These are phyloP conservation scores for Palythoa heliodiscus DNA, from an alignment of 92 coral and sea anemone genomes.

Conservation along the genomic window DNA sequence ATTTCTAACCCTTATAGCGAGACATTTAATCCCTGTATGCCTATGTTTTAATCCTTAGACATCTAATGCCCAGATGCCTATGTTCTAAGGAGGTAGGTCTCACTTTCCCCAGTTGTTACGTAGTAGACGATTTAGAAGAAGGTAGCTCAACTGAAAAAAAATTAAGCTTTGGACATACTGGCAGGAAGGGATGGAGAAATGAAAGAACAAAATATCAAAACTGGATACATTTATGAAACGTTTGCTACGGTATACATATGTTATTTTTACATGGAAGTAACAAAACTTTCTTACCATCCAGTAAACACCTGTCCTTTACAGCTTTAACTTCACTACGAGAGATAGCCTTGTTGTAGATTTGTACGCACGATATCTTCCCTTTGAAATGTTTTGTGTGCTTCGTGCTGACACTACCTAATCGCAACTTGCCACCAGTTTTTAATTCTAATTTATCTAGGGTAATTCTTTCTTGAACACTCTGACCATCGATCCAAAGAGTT, in stretches of 20 bases:
- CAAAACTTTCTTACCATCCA: conserved; percentile 38
- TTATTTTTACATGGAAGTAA: neutral
- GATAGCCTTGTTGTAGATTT: conserved; percentile 71
- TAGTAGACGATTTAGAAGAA: too few relatives aligned
- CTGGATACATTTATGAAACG: neutral
- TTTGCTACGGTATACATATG: neutral
- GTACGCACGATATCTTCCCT: conserved; percentile 79
- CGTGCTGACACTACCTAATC: conserved; percentile 60
- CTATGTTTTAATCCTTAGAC: too few relatives aligned
- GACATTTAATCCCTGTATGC: too few relatives aligned
- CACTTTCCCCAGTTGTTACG: neutral
- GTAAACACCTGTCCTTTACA: conserved; percentile 61
- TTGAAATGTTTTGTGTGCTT: conserved; percentile 57
- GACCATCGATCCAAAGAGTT: conserved; percentile 73
- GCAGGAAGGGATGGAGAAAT: neutral
- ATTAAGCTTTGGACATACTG: too few relatives aligned
- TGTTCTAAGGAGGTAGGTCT: neutral
- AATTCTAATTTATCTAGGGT: conserved; percentile 53
- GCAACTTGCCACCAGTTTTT: conserved; percentile 58
- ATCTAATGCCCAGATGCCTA: too few relatives aligned
- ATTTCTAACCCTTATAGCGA: too few relatives aligned
- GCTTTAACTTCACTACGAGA: conserved; percentile 50
- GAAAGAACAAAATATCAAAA: neutral
- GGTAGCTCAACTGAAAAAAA: too few relatives aligned
- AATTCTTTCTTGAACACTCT: conserved; percentile 33